These are phyloP conservation scores for Parnassius orleans DNA, from an alignment of 2,888 invertebrate genomes.

Conservation along the genomic window DNA sequence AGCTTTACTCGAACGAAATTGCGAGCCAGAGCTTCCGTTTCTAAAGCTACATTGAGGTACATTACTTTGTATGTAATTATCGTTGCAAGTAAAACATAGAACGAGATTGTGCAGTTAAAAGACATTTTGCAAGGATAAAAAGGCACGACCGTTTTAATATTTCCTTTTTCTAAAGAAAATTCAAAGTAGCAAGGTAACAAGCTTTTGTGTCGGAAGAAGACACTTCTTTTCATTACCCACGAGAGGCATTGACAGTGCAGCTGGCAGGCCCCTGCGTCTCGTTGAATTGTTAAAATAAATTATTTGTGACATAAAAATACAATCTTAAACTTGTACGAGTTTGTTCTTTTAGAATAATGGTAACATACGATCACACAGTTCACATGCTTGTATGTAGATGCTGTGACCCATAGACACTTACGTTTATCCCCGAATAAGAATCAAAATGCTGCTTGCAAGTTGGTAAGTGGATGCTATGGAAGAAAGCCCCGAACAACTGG, in stretches of 20 bases:
- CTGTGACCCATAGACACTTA: no score
- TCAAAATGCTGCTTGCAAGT: no score
- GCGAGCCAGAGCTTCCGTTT: no score
- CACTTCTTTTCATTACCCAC: slow-evolving; percentile 35
- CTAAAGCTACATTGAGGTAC: no score
- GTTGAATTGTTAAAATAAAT: slow-evolving; percentile 7
- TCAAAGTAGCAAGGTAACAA: slow-evolving; percentile 32
- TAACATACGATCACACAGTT: no score
- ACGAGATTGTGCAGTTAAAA: slow-evolving; percentile 5
- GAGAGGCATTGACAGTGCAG: slow-evolving; percentile 29
- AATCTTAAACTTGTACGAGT: no score
- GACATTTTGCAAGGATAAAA: slow-evolving; percentile 7
- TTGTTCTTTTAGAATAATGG: no score
- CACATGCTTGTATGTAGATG: no score
- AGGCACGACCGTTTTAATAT: slow-evolving; percentile 16
- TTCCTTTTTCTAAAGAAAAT: slow-evolving; percentile 31
- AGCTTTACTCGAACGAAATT: no score
- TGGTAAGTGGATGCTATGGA: no score
- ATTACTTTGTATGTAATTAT: slow-evolving; percentile 5
- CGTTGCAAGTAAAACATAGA: slow-evolving; percentile 7
- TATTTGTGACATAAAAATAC: slow-evolving; percentile 4
- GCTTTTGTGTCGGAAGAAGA: slow-evolving; percentile 31
- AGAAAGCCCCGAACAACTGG: no score
- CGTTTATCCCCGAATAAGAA: no score
- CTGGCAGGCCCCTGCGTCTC: neutral